phyloP scores from a whole-genome alignment of 2,888 invertebrate species.

The Drosophila mulleri region DNA sequence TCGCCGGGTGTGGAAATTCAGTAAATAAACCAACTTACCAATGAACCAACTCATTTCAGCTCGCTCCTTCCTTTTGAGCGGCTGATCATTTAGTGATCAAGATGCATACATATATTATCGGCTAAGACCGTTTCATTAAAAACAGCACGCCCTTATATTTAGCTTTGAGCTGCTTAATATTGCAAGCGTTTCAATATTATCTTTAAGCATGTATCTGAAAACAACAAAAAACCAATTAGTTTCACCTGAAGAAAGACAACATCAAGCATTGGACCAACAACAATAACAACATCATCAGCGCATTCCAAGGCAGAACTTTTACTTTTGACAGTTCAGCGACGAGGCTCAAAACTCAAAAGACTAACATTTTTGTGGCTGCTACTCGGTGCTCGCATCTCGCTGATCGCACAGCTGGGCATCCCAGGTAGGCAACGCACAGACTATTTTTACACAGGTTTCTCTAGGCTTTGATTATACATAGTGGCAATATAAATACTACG shows the following conservation, averaged over 20 bases:
- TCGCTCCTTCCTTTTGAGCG: neutral
- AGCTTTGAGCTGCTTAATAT: constrained; percentile 9
- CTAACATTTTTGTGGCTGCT: constrained; percentile 34
- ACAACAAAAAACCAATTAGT: constrained; percentile 51
- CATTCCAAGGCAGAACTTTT: constrained; percentile 75
- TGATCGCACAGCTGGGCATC: constrained; percentile 29
- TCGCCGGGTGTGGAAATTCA: neutral
- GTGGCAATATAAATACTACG: constrained; percentile 64
- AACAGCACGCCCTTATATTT: constrained; percentile 1
- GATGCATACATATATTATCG: no score
- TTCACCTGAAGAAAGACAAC: constrained; percentile 44
- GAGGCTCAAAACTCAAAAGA: constrained; percentile 41
- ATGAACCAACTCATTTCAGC: neutral
- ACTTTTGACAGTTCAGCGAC: constrained; percentile 64
- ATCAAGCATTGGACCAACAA: constrained; percentile 27
- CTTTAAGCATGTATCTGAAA: constrained; percentile 15
- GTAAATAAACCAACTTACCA: no score
- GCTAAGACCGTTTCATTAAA: neutral
- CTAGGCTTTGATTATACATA: constrained; percentile 66
- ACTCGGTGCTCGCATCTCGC: constrained; percentile 9
- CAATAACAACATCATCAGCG: constrained; percentile 28
- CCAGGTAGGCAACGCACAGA: constrained; percentile 46
- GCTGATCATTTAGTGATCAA: neutral
- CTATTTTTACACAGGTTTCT: constrained; percentile 73
- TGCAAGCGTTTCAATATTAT: constrained; percentile 13